Conservation (phyloP, 2,888 invertebrate genomes). For the Bombylius discolor region DNA sequence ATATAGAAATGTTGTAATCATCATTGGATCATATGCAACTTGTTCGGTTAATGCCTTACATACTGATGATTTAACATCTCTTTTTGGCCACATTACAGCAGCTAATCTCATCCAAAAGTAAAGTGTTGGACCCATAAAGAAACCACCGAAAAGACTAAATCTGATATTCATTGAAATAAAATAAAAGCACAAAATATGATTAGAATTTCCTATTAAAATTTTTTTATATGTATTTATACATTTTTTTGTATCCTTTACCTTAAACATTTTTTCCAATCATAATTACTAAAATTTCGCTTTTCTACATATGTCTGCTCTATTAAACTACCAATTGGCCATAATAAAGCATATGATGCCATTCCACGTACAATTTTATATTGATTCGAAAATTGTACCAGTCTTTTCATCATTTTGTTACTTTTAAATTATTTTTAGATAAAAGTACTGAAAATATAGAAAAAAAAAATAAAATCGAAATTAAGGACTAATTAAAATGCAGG, state of each 20-base stretch:
- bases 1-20: constrained; percentile 44
- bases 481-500: background rate
- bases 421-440: background rate
- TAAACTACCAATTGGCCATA: constrained; percentile 47
- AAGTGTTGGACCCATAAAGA: constrained; percentile 54
- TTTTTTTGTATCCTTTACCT: constrained; percentile 20
- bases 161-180: constrained; percentile 21
- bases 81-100: constrained; percentile 37
- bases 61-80: constrained; percentile 33
- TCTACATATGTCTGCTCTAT: constrained; percentile 42
- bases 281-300: constrained; percentile 39
- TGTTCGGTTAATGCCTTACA: constrained; percentile 41
- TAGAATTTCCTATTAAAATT: background rate
- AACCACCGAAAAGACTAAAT: constrained; percentile 51
- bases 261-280: constrained; percentile 44
- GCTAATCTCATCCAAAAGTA: constrained; percentile 53
- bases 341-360: constrained; percentile 44
- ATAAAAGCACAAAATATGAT: no score
- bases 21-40: constrained; percentile 46
- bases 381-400: constrained; percentile 35
- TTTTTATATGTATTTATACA: background rate
- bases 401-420: constrained; percentile 29
- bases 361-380: constrained; percentile 43
- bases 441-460: no score
- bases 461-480: no score